phyloP scores from a whole-genome alignment of 2,888 invertebrate species.

The Coelinius sp. region DNA sequence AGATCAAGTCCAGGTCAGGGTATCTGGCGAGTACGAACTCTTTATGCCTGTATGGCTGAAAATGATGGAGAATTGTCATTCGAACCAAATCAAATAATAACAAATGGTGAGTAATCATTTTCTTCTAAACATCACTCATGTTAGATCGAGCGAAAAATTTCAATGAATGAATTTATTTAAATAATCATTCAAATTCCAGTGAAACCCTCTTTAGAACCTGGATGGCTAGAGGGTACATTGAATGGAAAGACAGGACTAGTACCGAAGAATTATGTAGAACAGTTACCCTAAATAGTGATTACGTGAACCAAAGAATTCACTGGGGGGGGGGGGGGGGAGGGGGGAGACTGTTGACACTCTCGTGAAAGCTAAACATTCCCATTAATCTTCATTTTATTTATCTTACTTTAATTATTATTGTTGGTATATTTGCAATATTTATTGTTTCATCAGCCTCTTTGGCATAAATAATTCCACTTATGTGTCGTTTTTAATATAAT shows the following conservation, averaged over 20 bases:
- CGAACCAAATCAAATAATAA: slow-evolving; percentile 98
- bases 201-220: slow-evolving; percentile 92
- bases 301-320: slow-evolving; percentile 55
- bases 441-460: neutral
- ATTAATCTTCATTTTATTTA: slow-evolving; percentile 36
- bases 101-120: no score
- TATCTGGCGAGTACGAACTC: slow-evolving; percentile 85
- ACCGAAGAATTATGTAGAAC: slow-evolving; percentile 97
- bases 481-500: neutral
- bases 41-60: slow-evolving; percentile 97
- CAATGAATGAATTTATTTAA: neutral
- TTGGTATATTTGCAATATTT: slow-evolving; percentile 19
- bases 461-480: neutral
- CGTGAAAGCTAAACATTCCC: slow-evolving; percentile 39
- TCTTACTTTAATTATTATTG: slow-evolving; percentile 39
- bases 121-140: no score
- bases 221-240: slow-evolving; percentile 96
- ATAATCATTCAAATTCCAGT: slow-evolving; percentile 73
- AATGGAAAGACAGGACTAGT: slow-evolving; percentile 93
- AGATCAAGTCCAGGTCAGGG: slow-evolving; percentile 69
- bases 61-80: slow-evolving; percentile 97
- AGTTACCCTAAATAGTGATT: slow-evolving; percentile 76
- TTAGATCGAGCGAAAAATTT: no score
- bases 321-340: no score
- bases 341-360: neutral